Base-by-base conservation (phyloP, 2,888 invertebrate species). In the Bellardia bayeri region DNA sequence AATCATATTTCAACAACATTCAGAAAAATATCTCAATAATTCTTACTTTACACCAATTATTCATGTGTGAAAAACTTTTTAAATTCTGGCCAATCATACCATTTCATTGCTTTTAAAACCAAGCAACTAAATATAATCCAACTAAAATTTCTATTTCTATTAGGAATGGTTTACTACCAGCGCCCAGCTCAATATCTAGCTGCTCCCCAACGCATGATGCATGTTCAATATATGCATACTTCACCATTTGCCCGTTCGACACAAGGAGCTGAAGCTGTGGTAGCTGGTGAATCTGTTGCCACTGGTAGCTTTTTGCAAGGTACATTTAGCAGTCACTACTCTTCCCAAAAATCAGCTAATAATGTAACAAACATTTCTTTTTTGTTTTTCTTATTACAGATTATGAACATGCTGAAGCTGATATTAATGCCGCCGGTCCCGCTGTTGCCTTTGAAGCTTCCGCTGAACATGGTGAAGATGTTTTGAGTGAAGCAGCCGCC, bases 191-290 rank as follows among this genome's bases (percentile, higher is more conserved):
- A 90, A 84, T 91, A 92, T 87, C 92, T 92, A 79, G 83, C 87
- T 56, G 87, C 75, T 23, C 90, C 90, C 2, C 89, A 90, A 64
- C 92, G 92, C 45, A 90, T 91, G 88, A 92, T 93, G 91, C 93
- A 93, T 87, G 92, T 94, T 91, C 93, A 93, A 81, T 92, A 93
- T 58, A 92, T 92, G 56, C 93, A 93, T 85, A 93, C 93, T 33
- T 90, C 91, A 68, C 91, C 91, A 5, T 91, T 91, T 83, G 92
- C 92, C n/a, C 92, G 93, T 75, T 92, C 93, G 69, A 91, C 92
- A 37, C 91, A 92, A 87, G 93, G 90, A 14, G 92, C 93, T 75
- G 91, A 92, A 69, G 93, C 93, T n/a, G 91, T 92, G 75, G 94
- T 93, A n/a, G 91, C 93, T 86, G 94, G 93, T 9, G 93, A 93